phyloP scores from a whole-genome alignment of 2,888 invertebrate species.

The Cantharis rufa region DNA sequence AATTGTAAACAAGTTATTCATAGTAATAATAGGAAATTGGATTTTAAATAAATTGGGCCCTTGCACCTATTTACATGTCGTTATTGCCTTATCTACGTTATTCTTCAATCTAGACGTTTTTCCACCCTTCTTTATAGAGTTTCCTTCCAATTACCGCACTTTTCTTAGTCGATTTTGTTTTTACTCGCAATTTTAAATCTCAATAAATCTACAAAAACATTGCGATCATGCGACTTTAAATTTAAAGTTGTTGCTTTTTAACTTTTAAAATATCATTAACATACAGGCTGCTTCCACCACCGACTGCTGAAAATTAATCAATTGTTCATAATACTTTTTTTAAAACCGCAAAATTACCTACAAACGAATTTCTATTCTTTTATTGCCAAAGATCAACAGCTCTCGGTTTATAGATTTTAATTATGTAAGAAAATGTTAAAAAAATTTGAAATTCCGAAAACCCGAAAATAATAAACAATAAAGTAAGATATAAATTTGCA shows the following conservation, averaged over 20 bases:
- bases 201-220: constrained; percentile 22
- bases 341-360: too few relatives aligned
- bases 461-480: too few relatives aligned
- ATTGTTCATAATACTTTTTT: too few relatives aligned
- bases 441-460: too few relatives aligned
- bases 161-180: constrained; percentile 31
- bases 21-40: constrained; percentile 47
- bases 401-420: too few relatives aligned
- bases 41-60: constrained; percentile 49
- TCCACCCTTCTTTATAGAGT: constrained; percentile 32
- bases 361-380: too few relatives aligned
- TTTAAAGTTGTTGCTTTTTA: not conserved
- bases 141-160: constrained; percentile 32
- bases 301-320: too few relatives aligned
- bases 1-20: constrained; percentile 46
- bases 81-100: constrained; percentile 44
- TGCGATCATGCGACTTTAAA: constrained; percentile 5
- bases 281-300: not conserved
- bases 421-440: too few relatives aligned
- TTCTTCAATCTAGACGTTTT: constrained; percentile 33
- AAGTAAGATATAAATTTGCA: too few relatives aligned
- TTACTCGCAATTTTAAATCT: constrained; percentile 16
- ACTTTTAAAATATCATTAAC: not conserved
- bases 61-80: constrained; percentile 49
- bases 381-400: too few relatives aligned